These are phyloP conservation scores for Halcyon smyrnensis DNA, from an alignment of 2,797 vertebrate genomes.

Conservation along the genomic window DNA sequence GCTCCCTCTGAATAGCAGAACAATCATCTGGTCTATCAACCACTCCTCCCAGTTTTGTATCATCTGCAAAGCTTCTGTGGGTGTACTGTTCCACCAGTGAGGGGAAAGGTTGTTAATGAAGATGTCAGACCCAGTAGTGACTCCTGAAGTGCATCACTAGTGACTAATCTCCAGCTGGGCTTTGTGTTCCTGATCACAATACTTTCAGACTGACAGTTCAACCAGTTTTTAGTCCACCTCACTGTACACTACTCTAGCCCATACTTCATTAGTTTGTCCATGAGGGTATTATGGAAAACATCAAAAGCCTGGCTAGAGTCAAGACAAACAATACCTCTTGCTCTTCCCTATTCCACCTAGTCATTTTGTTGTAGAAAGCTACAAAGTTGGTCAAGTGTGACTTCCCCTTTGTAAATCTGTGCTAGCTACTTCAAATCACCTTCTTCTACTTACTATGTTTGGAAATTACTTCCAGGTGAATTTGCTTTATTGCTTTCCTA, in stretches of 20 bases:
- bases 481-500: neutral
- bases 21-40: neutral
- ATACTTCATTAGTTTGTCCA: neutral
- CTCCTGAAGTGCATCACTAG: too few relatives aligned
- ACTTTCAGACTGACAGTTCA: neutral
- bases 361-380: neutral
- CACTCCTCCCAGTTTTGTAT: neutral
- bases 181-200: neutral
- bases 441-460: neutral
- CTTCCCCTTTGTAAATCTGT: neutral
- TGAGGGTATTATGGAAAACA: neutral
- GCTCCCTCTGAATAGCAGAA: neutral
- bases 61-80: neutral
- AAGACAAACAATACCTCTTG: neutral
- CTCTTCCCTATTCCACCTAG: neutral
- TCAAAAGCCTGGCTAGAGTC: neutral
- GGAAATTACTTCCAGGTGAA: neutral
- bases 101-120: neutral
- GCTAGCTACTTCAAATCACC: neutral
- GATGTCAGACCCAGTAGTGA: neutral
- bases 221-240: neutral
- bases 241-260: neutral
- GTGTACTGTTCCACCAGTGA: rapidly evolving
- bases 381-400: neutral
- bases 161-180: neutral